Evolutionary conservation across 2,888 invertebrate genomes (phyloP), one percentile per base, ranked within the genome.

Genomic region (Caenorhabditis afra): DNA sequence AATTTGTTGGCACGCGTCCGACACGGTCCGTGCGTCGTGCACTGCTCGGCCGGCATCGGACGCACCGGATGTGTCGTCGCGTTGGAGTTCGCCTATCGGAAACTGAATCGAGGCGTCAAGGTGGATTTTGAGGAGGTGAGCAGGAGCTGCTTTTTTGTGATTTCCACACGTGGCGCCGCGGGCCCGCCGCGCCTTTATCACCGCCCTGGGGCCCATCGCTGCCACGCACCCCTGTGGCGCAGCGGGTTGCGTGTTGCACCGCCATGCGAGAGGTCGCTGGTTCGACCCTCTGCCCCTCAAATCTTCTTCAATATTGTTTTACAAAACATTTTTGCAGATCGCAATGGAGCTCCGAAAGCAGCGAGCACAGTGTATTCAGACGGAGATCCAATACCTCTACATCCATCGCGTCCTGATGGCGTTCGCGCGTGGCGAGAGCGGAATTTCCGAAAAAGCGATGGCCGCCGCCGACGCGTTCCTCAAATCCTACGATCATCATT

Each of bases 31-130:
- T 78, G 79, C 44, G 81, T 85, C 12, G 79, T 84, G 10, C 85
- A 85, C 64, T 85, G 85, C 41, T 84, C 84, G 8, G 84, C 84
- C n/a, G 81, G 85, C 14, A 85, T 85, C 50, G 85, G 85, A 35
- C 16, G 85, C 41, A 85, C 84, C 11, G 85, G 85, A 12, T 84
- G 82, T 70, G 55, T 85, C 12, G 76, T 85, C 22, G 85, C 82
- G 3, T 59, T 85, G 55, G 83, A 84, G 29, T 80, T 85, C 45
- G 85, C 85, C 10, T 78, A 81, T 39, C 71, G 73, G 5, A 53
- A 65, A 52, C 61, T 85, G 53, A 47, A 57, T 16, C 61, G 57
- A 10, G 82, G 81, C 14, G 62, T 74, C 52, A 57, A 67, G 16
- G 73, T 85, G n/a, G 77, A 84, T 29, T 59, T 85, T 52, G 82